These are phyloP conservation scores for Scaptomyza reducta DNA, from an alignment of 2,888 invertebrate genomes.

Conservation along the genomic window DNA sequence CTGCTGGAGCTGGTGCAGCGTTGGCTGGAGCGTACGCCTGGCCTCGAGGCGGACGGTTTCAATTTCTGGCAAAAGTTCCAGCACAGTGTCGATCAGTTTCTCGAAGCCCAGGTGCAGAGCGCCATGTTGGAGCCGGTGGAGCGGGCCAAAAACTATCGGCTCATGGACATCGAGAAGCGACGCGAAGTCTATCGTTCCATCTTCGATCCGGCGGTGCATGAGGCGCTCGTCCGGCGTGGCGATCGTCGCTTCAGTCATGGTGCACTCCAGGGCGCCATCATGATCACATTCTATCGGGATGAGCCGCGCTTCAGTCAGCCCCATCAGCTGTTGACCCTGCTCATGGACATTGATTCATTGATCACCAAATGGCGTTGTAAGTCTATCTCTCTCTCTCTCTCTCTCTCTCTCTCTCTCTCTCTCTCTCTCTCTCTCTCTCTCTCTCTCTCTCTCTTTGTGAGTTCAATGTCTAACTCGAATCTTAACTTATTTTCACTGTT, in stretches of 20 bases:
- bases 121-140: slow-evolving; percentile 87
- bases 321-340: slow-evolving; percentile 95
- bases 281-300: slow-evolving; percentile 98
- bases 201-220: slow-evolving; percentile 93
- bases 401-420: neutral
- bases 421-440: neutral
- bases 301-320: slow-evolving; percentile 99
- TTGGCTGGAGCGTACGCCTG: slow-evolving; percentile 98
- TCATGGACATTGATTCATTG: slow-evolving; percentile 99
- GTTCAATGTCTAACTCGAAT: slow-evolving; percentile 3
- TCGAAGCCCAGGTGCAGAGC: slow-evolving; percentile 87
- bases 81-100: slow-evolving; percentile 88
- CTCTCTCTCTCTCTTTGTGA: neutral
- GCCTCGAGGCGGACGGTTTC: slow-evolving; percentile 92
- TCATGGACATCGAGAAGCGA: slow-evolving; percentile 91
- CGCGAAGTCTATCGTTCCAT: slow-evolving; percentile 95
- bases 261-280: slow-evolving; percentile 98
- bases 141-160: slow-evolving; percentile 87
- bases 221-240: slow-evolving; percentile 92
- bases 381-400: slow-evolving; percentile 73
- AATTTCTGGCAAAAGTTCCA: slow-evolving; percentile 98
- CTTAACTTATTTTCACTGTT: slow-evolving; percentile 66
- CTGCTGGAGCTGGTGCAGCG: slow-evolving; percentile 93
- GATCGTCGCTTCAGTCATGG: slow-evolving; percentile 91
- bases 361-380: slow-evolving; percentile 99